These are phyloP conservation scores for Cheilosia grossa DNA, from an alignment of 2,888 invertebrate species.

Conservation along the genomic window DNA sequence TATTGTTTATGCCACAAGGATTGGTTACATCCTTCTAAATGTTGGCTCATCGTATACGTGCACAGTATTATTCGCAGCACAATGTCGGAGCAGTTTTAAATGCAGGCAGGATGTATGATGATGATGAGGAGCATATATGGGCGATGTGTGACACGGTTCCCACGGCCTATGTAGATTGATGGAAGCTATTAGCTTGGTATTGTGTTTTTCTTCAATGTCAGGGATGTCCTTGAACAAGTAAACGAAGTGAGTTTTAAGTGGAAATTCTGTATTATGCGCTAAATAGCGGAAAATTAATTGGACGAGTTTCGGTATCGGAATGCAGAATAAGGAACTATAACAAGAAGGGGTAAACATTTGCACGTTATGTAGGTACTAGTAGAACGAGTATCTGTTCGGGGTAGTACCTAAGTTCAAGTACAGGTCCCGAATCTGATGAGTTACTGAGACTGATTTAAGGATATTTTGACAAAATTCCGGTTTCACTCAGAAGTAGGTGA, in stretches of 20 bases:
- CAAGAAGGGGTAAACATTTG: not conserved
- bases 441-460: no score
- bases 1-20: constrained; percentile 56
- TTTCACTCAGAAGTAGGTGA: no score
- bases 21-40: constrained; percentile 44
- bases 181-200: constrained; percentile 39
- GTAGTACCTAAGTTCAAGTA: not conserved
- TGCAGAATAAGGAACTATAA: not conserved
- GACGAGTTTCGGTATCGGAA: not conserved
- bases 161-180: constrained; percentile 6
- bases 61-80: constrained; percentile 15
- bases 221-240: constrained; percentile 36
- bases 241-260: constrained; percentile 23
- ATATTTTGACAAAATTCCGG: no score
- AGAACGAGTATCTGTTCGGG: no score
- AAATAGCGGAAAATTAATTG: constrained; percentile 7
- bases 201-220: constrained; percentile 25
- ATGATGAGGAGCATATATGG: not conserved
- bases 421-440: not conserved
- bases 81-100: constrained; percentile 29
- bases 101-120: constrained; percentile 1
- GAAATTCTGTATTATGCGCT: not conserved
- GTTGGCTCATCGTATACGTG: constrained; percentile 15
- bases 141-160: constrained; percentile 23
- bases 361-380: not conserved